These are phyloP conservation scores for Picus viridis DNA, from an alignment of 2,797 vertebrate species.

Conservation along the genomic window DNA sequence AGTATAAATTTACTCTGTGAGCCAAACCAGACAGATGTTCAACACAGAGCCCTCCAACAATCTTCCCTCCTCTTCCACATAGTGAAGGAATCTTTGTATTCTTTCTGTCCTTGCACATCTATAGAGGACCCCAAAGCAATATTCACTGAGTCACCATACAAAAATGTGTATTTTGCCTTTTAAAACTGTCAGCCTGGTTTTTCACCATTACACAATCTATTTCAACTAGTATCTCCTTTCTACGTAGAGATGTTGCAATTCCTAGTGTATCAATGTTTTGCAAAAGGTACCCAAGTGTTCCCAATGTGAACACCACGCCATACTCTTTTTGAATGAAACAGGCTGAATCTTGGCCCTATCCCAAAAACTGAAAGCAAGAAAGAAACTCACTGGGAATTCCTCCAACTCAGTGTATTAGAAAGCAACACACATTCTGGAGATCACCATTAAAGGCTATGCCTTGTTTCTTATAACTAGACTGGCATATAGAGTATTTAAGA, in stretches of 20 bases:
- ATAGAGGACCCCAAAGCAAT: neutral
- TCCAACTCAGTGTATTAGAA: neutral
- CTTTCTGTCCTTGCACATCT: neutral
- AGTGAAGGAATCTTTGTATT: neutral
- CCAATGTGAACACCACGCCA: neutral
- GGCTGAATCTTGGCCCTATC: neutral
- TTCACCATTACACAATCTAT: accelerated
- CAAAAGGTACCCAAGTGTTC: neutral
- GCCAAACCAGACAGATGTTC: neutral
- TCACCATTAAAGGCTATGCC: neutral
- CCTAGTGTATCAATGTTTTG: no score
- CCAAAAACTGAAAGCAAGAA: neutral
- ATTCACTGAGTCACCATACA: neutral
- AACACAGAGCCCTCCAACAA: neutral
- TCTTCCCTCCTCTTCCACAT: neutral
- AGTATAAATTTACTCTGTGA: neutral
- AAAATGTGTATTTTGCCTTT: neutral
- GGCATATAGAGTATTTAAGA: neutral
- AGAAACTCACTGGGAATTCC: neutral
- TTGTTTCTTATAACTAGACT: accelerated
- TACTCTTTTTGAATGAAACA: neutral
- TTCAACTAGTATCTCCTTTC: neutral
- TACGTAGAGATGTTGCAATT: neutral
- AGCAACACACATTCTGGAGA: accelerated
- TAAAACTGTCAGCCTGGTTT: neutral